phyloP scores from a whole-genome alignment of 2,888 invertebrate genomes.

The Argyresthia goedartella region DNA sequence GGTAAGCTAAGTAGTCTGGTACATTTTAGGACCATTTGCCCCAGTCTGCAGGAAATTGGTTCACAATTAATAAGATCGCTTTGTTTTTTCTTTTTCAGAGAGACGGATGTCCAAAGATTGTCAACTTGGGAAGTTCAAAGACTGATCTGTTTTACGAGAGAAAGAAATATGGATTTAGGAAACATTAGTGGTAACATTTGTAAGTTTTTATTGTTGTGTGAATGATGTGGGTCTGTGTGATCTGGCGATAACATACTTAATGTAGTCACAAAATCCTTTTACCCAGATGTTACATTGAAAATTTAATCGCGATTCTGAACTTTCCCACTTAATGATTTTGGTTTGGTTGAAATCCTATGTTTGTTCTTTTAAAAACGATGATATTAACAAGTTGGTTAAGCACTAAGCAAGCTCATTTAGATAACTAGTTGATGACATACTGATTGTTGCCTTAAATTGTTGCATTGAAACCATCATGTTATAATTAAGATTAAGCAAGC shows the following conservation, averaged over 20 bases:
- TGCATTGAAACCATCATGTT: too few relatives aligned
- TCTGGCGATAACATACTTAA: background rate
- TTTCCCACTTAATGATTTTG: too few relatives aligned
- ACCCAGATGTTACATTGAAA: background rate
- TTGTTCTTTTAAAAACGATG: too few relatives aligned
- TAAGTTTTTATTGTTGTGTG: background rate
- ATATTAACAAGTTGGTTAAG: too few relatives aligned
- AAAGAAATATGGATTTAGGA: conserved; percentile 99
- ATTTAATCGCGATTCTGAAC: background rate
- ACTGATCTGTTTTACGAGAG: conserved; percentile 99
- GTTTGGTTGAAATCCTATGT: too few relatives aligned
- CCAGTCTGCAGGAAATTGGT: too few relatives aligned
- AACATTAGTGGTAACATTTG: conserved; percentile 69
- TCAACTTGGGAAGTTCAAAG: conserved; percentile 98
- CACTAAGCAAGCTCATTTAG: too few relatives aligned
- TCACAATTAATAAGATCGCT: background rate
- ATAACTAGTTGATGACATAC: too few relatives aligned
- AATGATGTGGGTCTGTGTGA: background rate
- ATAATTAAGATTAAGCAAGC: too few relatives aligned
- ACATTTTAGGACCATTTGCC: too few relatives aligned
- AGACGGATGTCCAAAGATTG: conserved; percentile 99
- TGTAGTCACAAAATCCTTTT: background rate
- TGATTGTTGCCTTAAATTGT: too few relatives aligned
- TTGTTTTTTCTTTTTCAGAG: conserved; percentile 72
- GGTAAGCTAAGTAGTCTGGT: too few relatives aligned